Conservation (phyloP, 1,140 invertebrate species). For the Leguminivora glycinivorella region DNA sequence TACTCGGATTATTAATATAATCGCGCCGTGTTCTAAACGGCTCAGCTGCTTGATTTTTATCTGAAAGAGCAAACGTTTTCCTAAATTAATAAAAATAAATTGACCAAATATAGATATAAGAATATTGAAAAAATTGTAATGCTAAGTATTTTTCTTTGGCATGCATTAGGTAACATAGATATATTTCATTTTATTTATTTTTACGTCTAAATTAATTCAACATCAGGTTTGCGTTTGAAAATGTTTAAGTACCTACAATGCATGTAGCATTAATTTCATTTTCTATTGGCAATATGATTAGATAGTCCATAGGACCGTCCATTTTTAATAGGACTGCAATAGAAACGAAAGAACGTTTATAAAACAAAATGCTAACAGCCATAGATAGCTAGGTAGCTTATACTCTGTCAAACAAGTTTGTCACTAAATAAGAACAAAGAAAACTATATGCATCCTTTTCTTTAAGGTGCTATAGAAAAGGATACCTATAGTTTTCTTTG, state of each 20-base stretch:
- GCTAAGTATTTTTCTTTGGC: background rate
- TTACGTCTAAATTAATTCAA: background rate
- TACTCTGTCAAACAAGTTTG: too few relatives aligned
- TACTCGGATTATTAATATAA: background rate
- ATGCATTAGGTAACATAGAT: background rate
- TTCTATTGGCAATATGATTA: conserved; percentile 23
- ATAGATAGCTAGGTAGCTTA: too few relatives aligned
- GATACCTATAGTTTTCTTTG: too few relatives aligned
- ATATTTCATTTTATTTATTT: background rate
- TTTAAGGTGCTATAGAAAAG: too few relatives aligned
- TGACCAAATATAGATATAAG: conserved; percentile 19
- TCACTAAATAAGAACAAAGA: too few relatives aligned
- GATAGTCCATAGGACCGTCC: conserved; percentile 35
- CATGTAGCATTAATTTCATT: too few relatives aligned
- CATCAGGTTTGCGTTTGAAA: too few relatives aligned
- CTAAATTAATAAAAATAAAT: conserved; percentile 9
- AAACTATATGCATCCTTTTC: too few relatives aligned
- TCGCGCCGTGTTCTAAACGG: background rate
- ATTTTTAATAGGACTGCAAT: conserved; percentile 34
- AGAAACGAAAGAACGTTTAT: background rate
- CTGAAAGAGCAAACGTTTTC: background rate
- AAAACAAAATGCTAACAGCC: background rate
- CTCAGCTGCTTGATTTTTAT: too few relatives aligned
- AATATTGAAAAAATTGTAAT: background rate
- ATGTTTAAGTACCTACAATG: too few relatives aligned